Base-by-base conservation (phyloP, 2,888 invertebrate genomes). In the Synergus itoensis region DNA sequence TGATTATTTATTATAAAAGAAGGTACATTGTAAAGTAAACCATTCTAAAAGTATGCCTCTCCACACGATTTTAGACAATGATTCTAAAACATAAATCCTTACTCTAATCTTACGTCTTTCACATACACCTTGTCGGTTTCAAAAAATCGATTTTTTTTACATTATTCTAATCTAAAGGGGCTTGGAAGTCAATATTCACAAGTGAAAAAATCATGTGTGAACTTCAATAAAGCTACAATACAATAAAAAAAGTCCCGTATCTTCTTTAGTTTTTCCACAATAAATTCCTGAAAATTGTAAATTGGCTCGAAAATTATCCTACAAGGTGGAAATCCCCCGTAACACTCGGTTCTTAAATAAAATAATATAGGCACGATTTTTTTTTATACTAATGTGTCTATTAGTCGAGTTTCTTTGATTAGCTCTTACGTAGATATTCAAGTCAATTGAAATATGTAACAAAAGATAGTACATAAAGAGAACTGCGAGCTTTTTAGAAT, bases 41-140 rank as follows among this genome's bases (percentile, higher is more conserved):
- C 48, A 41, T 77, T 86, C 85, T 77, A 85, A 83, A 82, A 79
- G 80, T 79, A 81, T 79, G 80, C 78, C 78, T 83, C 77, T 82
- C 69, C 28, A n/a, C 28, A n/a, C n/a, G 14, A 36, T 48, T 48
- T 69, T 36, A 7, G 28, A n/a, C 12, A 4, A 11, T 60, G 21
- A 60, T 60, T 4, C 60, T 60, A 60, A 60, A 60, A 12, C 12
- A 11, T 11, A 12, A 60, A 21, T 60, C 12, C 21, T 60, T 60
- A 18, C 4, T 18, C 60, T 60, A 18, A 60, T 21, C 5, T 7
- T 7, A 36, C 3, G 36, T 2, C 36, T 36, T 60, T 60, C 28
- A 28, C 28, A 3, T 28, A 28, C 28, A 28, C 28, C 28, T 28
- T 28, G 28, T 28, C 28, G 28, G 3, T 28, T 28, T 28, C 2